phyloP scores from a whole-genome alignment of 2,888 invertebrate genomes.

The Fabriciana adippe region DNA sequence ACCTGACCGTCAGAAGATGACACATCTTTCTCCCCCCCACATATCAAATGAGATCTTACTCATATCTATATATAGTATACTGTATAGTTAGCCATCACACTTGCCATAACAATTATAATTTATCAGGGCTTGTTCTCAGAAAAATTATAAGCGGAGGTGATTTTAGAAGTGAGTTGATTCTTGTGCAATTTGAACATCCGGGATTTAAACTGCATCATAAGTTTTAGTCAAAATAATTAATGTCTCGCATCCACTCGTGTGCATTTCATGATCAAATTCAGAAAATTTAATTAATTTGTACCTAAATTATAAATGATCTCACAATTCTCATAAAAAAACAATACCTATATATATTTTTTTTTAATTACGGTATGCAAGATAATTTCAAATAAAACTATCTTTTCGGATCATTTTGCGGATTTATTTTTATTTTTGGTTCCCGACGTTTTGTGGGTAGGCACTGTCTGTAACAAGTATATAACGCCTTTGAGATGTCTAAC shows the following conservation, averaged over 20 bases:
- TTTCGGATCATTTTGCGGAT: no score
- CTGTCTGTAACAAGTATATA: no score
- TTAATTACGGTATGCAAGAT: no score
- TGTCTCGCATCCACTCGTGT: conserved; percentile 9
- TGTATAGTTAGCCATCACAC: background rate
- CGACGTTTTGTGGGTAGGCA: no score
- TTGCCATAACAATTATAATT: conserved; percentile 1
- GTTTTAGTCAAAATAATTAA: conserved; percentile 20
- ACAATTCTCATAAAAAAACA: background rate
- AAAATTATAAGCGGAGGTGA: conserved; percentile 22
- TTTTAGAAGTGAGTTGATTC: background rate
- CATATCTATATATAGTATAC: background rate
- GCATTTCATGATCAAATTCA: background rate
- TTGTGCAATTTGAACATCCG: conserved; percentile 20
- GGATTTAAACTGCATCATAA: conserved; percentile 10
- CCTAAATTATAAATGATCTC: background rate
- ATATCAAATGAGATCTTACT: no score
- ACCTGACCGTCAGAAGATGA: background rate
- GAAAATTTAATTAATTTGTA: conserved; percentile 4
- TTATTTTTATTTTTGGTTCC: no score
- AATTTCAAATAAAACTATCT: no score
- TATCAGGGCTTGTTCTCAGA: conserved; percentile 18
- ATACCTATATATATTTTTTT: no score
- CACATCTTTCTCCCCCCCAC: background rate
- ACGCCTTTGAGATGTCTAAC: no score